Evolutionary conservation across 2,888 invertebrate genomes (phyloP), one percentile per base, ranked within the genome.

Genomic region (Callinectes sapidus): DNA sequence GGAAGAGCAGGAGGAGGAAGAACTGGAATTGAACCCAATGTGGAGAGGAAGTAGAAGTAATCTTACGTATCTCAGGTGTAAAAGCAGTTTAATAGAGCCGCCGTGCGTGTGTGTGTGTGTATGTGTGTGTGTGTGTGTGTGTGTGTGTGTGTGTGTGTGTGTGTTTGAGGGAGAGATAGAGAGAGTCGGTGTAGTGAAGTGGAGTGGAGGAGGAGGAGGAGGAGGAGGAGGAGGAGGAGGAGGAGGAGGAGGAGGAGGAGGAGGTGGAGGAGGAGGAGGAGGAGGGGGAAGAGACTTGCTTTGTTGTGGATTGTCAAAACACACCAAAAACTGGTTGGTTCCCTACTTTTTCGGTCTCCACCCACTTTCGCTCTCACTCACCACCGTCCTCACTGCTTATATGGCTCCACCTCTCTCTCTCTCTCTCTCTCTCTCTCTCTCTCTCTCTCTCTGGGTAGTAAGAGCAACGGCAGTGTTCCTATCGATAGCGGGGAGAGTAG

Each of bases 341-440:
- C 55, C 39, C 28, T 28, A 87, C 55, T 90, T 90, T 90, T 90
- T 90, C 86, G 86, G 55, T 61, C 90, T 48, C 32, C 90, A 81
- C 90, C 90, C 86, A 90, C 90, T 90, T 90, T 90, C 90, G 90
- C 90, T 90, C 90, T 90, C 86, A 86, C 90, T 55, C 87, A 54
- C 88, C 61, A 14, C 39, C 77, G 61, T 85, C 86, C 61, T n/a
- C 39, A 54, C 61, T n/a, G 54, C 90, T 54, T 85, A 90, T 85
- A 90, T 81, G 54, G 85, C 85, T n/a, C 23, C 55, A 2, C 66
- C 66, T 61, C 66, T 61, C 89, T 89, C 66, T 55, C 66, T 89
- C 66, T 32, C 71, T 89, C 66, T 61, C 61, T 89, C 66, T 89
- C 66, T 89, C 66, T 89, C 55, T 61, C 55, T 88, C 55, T 61